A percentile compares a stretch with the other conserved stretches of the same genome.
These are phyloP conservation scores for Aleiodes leptofemur DNA, from an alignment of 2,888 invertebrate genomes.

Conservation along the genomic window DNA sequence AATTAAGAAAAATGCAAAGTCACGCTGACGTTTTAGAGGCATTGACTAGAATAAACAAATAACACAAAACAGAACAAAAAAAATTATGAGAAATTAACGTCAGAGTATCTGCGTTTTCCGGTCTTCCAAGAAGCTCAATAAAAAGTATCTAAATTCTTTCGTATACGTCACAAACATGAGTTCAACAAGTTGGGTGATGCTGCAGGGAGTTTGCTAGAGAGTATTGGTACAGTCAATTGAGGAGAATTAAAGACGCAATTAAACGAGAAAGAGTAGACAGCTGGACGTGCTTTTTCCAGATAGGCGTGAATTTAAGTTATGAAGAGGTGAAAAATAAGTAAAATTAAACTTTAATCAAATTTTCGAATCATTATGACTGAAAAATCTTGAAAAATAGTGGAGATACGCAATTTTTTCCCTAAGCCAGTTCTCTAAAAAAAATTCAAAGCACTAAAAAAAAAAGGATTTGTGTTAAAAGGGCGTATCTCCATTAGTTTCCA, in stretches of 20 bases:
- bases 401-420: too few species aligned
- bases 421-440: too few species aligned
- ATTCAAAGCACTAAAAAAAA: too few species aligned
- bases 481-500: too few species aligned
- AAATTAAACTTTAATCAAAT: too few species aligned
- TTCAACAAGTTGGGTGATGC: slow-evolving; percentile 33
- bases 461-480: too few species aligned
- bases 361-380: too few species aligned
- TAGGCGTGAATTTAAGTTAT: background rate
- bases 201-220: slow-evolving; percentile 40
- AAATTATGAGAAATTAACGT: background rate
- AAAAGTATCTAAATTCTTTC: slow-evolving; percentile 23
- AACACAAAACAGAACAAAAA: background rate
- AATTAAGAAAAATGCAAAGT: background rate
- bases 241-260: slow-evolving; percentile 70
- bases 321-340: background rate
- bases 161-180: slow-evolving; percentile 2
- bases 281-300: slow-evolving; percentile 60
- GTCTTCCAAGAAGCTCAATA: slow-evolving; percentile 17
- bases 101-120: slow-evolving; percentile 17
- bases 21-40: background rate
- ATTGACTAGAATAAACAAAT: background rate
- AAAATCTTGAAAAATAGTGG: too few species aligned
- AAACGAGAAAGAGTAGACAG: slow-evolving; percentile 65
- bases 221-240: slow-evolving; percentile 62